Evolutionary conservation across 2,797 vertebrate genomes (phyloP).

Genomic region (Sternotherus odoratus): DNA sequence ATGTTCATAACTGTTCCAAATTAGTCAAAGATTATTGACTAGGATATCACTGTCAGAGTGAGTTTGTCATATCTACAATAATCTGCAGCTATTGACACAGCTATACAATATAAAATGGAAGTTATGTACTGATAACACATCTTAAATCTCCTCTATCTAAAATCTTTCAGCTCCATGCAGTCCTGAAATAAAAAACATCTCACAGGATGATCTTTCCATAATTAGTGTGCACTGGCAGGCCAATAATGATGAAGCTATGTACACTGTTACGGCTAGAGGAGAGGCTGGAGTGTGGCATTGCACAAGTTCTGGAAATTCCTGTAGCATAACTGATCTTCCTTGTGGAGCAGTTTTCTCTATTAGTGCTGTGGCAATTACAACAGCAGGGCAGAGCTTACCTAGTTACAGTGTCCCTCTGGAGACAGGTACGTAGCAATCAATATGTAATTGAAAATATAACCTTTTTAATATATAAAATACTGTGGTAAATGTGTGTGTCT

Average conservation of each 20-base stretch:
- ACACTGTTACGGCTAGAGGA: conserved; percentile 81
- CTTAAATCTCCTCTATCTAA: conserved; percentile 24
- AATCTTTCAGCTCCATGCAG: conserved; percentile 88
- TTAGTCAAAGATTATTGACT: not conserved
- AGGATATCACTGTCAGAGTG: not conserved
- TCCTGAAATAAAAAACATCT: conserved; percentile 84
- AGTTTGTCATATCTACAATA: not conserved
- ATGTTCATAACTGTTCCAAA: not conserved
- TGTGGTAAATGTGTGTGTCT: not conserved
- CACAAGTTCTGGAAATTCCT: conserved; percentile 77
- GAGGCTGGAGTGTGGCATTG: conserved; percentile 77
- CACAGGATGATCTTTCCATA: conserved; percentile 72
- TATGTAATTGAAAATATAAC: not conserved
- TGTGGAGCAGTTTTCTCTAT: conserved; percentile 89
- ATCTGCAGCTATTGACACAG: not conserved
- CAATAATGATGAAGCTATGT: conserved; percentile 82
- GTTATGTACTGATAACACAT: not conserved
- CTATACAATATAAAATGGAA: not conserved
- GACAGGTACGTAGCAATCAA: conserved; percentile 82
- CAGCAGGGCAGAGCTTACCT: conserved; percentile 87
- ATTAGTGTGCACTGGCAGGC: conserved; percentile 85
- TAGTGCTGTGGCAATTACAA: conserved; percentile 81
- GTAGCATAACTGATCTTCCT: conserved; percentile 81
- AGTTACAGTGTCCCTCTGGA: conserved; percentile 89
- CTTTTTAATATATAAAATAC: not conserved